phyloP scores from a whole-genome alignment of 2,888 invertebrate species.

The Sinhomidia bicolor region DNA sequence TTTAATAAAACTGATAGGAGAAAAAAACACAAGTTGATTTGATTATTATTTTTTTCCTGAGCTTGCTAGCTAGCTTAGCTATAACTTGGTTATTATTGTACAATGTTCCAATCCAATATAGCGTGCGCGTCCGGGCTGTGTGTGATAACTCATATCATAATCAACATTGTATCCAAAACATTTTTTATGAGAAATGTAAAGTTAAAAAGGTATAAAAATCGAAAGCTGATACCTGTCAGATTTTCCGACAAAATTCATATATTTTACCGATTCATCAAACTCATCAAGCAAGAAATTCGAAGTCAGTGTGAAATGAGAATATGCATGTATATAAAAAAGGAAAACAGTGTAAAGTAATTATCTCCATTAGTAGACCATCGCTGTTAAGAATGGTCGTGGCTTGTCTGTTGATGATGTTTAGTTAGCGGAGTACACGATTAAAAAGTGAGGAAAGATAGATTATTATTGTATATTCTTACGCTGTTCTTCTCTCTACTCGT shows the following conservation, averaged over 20 bases:
- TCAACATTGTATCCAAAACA: background rate
- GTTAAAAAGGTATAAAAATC: conserved; percentile 6
- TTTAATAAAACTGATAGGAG: conserved; percentile 23
- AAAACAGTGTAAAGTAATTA: conserved; percentile 46
- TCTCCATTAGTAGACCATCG: conserved; percentile 46
- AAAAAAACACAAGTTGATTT: conserved; percentile 13
- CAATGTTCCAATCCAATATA: background rate
- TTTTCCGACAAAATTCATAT: conserved; percentile 10
- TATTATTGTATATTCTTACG: conserved; percentile 9
- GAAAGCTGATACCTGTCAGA: conserved; percentile 37
- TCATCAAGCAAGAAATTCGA: conserved; percentile 42
- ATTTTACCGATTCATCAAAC: conserved; percentile 17
- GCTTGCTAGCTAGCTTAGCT: no score
- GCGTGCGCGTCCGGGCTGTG: background rate
- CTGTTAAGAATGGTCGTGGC: conserved; percentile 43
- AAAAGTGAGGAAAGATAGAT: conserved; percentile 61
- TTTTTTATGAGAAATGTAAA: conserved; percentile 12
- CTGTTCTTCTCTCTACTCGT: no score
- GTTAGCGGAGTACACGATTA: conserved; percentile 35
- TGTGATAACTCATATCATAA: background rate
- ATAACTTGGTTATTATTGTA: no score
- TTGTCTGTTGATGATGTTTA: conserved; percentile 7
- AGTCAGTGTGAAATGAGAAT: conserved; percentile 22
- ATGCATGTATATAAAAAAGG: background rate
- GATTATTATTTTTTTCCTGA: background rate